Percentiles rank a stretch among this genome's conserved stretches.
phyloP scores from a whole-genome alignment of 2,888 invertebrate species.

The Tanaodytes sp. region DNA sequence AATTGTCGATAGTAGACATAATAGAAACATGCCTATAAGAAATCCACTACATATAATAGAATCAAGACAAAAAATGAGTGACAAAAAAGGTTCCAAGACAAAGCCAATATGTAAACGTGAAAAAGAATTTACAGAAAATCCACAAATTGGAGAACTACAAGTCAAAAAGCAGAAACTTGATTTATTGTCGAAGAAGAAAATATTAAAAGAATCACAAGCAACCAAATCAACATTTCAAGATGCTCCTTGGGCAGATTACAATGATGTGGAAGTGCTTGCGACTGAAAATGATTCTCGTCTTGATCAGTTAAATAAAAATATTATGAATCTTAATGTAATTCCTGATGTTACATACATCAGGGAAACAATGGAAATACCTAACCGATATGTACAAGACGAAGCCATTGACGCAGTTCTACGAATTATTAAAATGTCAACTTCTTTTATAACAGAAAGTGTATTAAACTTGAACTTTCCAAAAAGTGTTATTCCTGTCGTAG shows the following conservation, averaged over 20 bases:
- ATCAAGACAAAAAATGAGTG: not conserved
- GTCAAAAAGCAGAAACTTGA: too few species aligned
- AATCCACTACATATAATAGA: not conserved
- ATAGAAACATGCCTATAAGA: slow-evolving; percentile 3
- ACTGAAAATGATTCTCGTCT: too few species aligned
- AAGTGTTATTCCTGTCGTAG: not conserved
- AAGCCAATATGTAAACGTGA: not conserved
- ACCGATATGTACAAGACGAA: not conserved
- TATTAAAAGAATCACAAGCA: too few species aligned
- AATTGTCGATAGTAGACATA: slow-evolving; percentile 13
- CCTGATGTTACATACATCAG: not conserved
- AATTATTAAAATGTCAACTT: slow-evolving; percentile 2
- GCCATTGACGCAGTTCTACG: slow-evolving; percentile 1
- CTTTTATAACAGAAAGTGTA: slow-evolving; percentile 2
- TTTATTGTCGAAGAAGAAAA: too few species aligned
- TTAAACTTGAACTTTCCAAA: not conserved
- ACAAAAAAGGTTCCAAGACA: not conserved
- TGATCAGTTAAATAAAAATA: not conserved
- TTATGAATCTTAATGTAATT: not conserved
- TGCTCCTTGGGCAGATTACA: too few species aligned
- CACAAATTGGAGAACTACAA: too few species aligned
- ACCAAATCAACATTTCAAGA: too few species aligned
- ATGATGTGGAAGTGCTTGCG: too few species aligned
- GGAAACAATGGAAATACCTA: not conserved
- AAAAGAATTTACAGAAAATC: not conserved